A percentile compares a stretch with the other conserved stretches of the same genome.
These are phyloP conservation scores for Zaprionus capensis DNA, from an alignment of 1,140 invertebrate genomes.

Conservation along the genomic window DNA sequence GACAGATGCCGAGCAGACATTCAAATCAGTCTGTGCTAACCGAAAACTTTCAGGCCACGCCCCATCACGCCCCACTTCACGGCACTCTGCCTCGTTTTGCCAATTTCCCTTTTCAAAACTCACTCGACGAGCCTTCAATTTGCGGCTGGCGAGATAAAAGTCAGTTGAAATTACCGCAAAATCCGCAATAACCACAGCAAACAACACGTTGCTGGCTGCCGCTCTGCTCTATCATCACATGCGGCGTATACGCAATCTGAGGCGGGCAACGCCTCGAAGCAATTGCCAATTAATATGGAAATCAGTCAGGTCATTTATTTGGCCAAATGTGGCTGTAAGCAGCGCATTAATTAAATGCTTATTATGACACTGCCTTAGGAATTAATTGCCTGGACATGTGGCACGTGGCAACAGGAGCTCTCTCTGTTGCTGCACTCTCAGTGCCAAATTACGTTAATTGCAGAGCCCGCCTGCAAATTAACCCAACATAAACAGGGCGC, in stretches of 20 bases:
- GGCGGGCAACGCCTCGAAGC: constrained; percentile 39
- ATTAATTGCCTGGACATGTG: constrained; percentile 45
- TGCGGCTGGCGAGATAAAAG: constrained; percentile 33
- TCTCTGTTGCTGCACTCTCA: background rate
- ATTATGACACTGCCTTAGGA: constrained; percentile 47
- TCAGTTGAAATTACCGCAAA: constrained; percentile 32
- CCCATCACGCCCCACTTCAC: background rate
- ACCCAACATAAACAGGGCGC: constrained; percentile 4
- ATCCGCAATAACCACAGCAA: constrained; percentile 38
- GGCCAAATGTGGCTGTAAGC: constrained; percentile 8
- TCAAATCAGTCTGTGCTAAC: background rate
- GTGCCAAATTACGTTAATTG: constrained; percentile 47
- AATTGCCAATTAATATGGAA: constrained; percentile 79
- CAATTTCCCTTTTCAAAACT: background rate
- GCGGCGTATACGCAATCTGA: constrained; percentile 59
- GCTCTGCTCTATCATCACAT: constrained; percentile 11
- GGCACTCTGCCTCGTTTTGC: background rate
- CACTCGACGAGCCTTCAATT: constrained; percentile 34
- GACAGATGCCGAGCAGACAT: too few relatives aligned
- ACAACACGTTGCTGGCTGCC: background rate
- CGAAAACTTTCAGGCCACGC: background rate
- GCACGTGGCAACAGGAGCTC: constrained; percentile 27
- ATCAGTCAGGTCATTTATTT: constrained; percentile 59
- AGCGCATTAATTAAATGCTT: constrained; percentile 58
- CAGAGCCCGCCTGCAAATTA: constrained; percentile 27